Conservation (phyloP, 2,888 invertebrate genomes). For the Tachystola acroxantha region DNA sequence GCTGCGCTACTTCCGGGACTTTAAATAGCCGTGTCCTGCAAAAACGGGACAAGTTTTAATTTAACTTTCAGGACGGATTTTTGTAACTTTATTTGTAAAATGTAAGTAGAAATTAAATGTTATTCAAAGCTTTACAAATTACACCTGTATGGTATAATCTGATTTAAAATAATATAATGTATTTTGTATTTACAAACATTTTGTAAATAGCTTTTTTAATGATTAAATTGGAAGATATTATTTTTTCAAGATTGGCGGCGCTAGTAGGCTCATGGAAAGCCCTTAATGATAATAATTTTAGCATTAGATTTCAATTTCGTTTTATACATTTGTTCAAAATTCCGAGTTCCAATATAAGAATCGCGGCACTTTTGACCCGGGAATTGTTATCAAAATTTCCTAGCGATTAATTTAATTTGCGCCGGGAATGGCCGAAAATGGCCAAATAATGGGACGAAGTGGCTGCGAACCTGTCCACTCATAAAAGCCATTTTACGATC, state of each 20-base stretch:
- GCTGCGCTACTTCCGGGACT: slow-evolving; percentile 8
- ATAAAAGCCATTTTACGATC: slow-evolving; percentile 64
- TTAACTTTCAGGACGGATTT: slow-evolving; percentile 14
- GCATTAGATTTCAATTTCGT: too few species aligned
- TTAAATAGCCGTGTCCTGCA: slow-evolving; percentile 15
- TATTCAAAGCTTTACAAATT: not conserved
- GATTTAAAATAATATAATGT: too few species aligned
- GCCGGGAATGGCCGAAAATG: slow-evolving; percentile 31
- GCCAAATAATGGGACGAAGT: slow-evolving; percentile 47
- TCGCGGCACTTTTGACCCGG: too few species aligned
- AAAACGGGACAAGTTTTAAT: slow-evolving; percentile 16
- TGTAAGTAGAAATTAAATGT: not conserved
- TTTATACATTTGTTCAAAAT: too few species aligned
- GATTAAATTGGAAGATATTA: too few species aligned
- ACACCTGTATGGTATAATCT: too few species aligned
- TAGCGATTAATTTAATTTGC: slow-evolving; percentile 57
- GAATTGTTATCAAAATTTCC: slow-evolving; percentile 10
- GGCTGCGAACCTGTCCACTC: slow-evolving; percentile 51
- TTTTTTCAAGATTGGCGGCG: too few species aligned
- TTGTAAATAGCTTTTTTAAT: not conserved
- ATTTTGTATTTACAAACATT: too few species aligned
- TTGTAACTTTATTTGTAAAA: not conserved
- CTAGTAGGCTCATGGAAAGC: too few species aligned
- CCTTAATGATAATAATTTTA: too few species aligned
- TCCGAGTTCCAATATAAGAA: too few species aligned